Conservation (phyloP, 92 coral and sea anemone species). For the Blastomussa wellsi region DNA sequence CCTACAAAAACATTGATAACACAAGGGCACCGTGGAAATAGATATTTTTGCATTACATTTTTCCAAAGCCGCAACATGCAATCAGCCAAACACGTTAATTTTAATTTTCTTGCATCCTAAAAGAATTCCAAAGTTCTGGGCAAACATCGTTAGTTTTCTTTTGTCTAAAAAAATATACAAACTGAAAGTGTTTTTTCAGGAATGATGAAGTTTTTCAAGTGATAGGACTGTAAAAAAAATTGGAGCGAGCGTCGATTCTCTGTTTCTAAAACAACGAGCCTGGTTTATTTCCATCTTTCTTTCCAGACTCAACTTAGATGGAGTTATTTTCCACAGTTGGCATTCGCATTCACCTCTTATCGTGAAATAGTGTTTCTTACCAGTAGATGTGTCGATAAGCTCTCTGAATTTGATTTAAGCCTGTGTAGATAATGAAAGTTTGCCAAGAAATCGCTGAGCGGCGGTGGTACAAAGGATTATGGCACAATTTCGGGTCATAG, state of each 20-base stretch:
- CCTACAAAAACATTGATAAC: constrained; percentile 28
- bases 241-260: not conserved
- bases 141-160: no score
- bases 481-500: not conserved
- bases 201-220: not conserved
- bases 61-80: not conserved
- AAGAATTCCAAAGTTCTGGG: no score
- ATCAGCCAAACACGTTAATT: not conserved
- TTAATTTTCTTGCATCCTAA: not conserved
- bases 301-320: not conserved
- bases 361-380: constrained; percentile 6
- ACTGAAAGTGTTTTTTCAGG: not conserved
- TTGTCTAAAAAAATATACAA: not conserved
- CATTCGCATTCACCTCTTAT: not conserved
- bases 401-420: constrained; percentile 23
- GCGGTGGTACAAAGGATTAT: constrained; percentile 4
- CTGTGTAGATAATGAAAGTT: constrained; percentile 7
- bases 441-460: not conserved
- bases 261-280: not conserved
- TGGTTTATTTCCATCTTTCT: not conserved
- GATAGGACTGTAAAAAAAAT: not conserved
- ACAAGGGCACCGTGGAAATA: not conserved
- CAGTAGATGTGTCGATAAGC: constrained; percentile 37
- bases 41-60: not conserved
- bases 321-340: not conserved